These are phyloP conservation scores for Halictus quadricinctus DNA, from an alignment of 2,888 invertebrate species.

Conservation along the genomic window DNA sequence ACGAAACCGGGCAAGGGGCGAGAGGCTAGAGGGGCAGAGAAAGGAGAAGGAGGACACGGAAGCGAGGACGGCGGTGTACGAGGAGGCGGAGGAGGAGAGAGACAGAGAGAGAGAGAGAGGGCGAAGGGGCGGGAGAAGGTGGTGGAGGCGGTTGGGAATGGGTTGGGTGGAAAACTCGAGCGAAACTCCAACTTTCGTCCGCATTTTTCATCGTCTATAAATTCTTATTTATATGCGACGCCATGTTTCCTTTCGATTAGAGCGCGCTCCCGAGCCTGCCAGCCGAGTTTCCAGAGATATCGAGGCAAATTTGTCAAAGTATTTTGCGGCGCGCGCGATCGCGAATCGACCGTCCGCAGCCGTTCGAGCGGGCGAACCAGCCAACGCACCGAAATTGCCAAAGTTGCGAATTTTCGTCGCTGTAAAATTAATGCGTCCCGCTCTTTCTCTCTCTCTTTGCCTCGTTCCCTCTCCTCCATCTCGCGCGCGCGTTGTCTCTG, in stretches of 20 bases:
- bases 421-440: constrained; percentile 67
- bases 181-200: constrained; percentile 77
- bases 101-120: constrained; percentile 1
- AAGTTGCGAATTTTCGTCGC: constrained; percentile 63
- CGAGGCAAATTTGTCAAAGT: constrained; percentile 70
- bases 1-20: constrained; percentile 29
- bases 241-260: constrained; percentile 80
- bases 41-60: constrained; percentile 19
- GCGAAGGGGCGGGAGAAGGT: constrained; percentile 23
- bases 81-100: constrained; percentile 16
- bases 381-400: constrained; percentile 64
- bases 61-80: constrained; percentile 15
- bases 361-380: constrained; percentile 33
- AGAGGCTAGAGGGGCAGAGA: constrained; percentile 19
- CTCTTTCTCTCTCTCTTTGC: not conserved
- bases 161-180: constrained; percentile 65
- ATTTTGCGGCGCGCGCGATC: constrained; percentile 61
- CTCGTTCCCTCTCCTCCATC: not conserved
- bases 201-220: constrained; percentile 82
- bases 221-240: constrained; percentile 82
- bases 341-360: constrained; percentile 48
- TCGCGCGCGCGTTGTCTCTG: not conserved
- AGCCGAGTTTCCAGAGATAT: constrained; percentile 68
- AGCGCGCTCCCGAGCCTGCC: constrained; percentile 63
- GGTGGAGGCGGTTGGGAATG: constrained; percentile 26